A percentile compares a stretch with the other conserved stretches of the same genome.
Conservation (phyloP, 2,113 vertebrate genomes). For the Python bivittatus region DNA sequence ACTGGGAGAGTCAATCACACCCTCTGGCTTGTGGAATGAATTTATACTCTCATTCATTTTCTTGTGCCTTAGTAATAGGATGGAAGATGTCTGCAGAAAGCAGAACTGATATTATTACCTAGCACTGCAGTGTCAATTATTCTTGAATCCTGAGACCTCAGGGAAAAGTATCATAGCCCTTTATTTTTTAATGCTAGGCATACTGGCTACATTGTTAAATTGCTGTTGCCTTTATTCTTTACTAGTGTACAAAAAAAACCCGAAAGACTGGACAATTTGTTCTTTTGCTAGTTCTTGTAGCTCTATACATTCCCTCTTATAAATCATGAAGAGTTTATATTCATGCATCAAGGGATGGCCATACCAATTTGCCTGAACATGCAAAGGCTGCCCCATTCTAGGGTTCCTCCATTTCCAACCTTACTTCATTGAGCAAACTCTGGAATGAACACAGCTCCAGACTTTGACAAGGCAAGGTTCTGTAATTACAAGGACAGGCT, state of each 20-base stretch:
- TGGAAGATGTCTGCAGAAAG: constrained; percentile 28
- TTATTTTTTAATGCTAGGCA: not conserved
- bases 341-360: not conserved
- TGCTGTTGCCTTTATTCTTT: constrained; percentile 7
- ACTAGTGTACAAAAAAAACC: not conserved
- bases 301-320: not conserved
- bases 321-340: not conserved
- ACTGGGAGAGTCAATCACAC: not conserved
- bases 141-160: constrained; percentile 1
- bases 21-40: not conserved
- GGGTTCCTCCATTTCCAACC: not conserved
- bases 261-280: not conserved
- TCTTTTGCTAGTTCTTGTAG: not conserved
- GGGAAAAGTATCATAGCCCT: not conserved
- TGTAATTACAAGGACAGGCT: not conserved
- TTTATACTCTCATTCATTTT: constrained; percentile 23
- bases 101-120: constrained; percentile 21
- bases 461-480: not conserved
- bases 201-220: not conserved
- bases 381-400: not conserved
- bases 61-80: constrained; percentile 16
- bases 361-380: not conserved
- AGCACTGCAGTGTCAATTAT: constrained; percentile 11
- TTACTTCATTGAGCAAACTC: not conserved
- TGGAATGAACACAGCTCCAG: not conserved